Base-by-base conservation (phyloP, 2,888 invertebrate genomes). In the Gnatocerus cornutus region DNA sequence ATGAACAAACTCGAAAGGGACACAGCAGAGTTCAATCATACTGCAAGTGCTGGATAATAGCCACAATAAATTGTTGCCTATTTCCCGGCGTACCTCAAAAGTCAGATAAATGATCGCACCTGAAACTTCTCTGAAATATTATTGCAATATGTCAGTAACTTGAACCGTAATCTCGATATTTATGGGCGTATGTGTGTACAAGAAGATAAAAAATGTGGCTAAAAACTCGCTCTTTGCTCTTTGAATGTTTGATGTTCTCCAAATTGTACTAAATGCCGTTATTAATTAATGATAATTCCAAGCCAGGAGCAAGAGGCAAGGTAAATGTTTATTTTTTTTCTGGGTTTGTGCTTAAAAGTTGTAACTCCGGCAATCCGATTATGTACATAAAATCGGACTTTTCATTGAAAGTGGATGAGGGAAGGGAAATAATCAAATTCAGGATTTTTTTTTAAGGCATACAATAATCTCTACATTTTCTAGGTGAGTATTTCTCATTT, bases 251-350 rank as follows among this genome's bases (percentile, higher is more conserved):
- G 61, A 39, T 43, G 48, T 50, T 61, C 9, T 29, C 43, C 30
- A 63, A 52, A 63, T 41, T 52, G 27, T 37, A 52, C 43, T 43
- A 63, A 62, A 63, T 43, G 39, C 39, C 43, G 10, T 43, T 39
- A 41, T 50, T 63, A 63, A 63, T 63, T 52, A 52, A 43, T 39
- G 16, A 62, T 46, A 45, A 46, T 37, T 59, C 16, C 14, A 46
- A 12, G 7, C 21, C 27, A 10, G 30, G 8, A n/a, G 30, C 12
- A 13, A 39, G 45, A 55, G 27, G 48, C 41, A 21, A 21, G 21
- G 46, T 33, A 63, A 52, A 45, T 64, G 45, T 53, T 55, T 53
- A 64, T 45, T 64, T 64, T 64, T 43, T 16, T 8, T 21, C n/a
- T n/a, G 10, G 21, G 37, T 41, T 21, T 16, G 30, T 48, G 8